Base-by-base conservation (phyloP, 2,113 vertebrate species). In the Poeciliopsis prolifica region DNA sequence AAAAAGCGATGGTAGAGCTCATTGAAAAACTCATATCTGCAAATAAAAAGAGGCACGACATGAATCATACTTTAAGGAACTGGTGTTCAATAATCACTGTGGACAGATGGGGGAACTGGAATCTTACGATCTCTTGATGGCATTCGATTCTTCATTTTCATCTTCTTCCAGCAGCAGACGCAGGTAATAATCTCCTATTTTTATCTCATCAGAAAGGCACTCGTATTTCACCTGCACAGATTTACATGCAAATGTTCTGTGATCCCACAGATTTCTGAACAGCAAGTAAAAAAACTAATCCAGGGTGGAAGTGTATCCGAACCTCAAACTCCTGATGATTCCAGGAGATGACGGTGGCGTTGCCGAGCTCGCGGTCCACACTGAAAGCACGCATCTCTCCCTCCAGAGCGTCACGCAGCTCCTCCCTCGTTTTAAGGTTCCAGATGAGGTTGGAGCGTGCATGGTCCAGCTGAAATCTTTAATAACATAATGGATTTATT, bases 321-420 rank as follows among this genome's bases (percentile, higher is more conserved):
- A 98, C 98, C 96, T 99, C 98, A 93, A 99, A 99, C 92, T 99
- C 98, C 84, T 99, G 97, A 85, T 99, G 97, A 91, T 99, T 99
- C 98, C 98, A 99, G 19, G 98, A 98, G 77, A 99, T 99, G 83
- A 98, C 94, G 61, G 87, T 97, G 87, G 95, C 91, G 68, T 92
- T 98, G 73, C 98, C 98, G 24, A 99, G 96, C 84, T 99, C 98
- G 0, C 97, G 94, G 89, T 99, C 97, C 71, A 99, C 95, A 42
- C 92, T 92, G 93, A 99, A 99, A 1, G 97, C 94, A 72, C 98
- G 95, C 97, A 99, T 98, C 90, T 99, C 98, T 61, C 95, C 96
- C 83, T 99, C 98, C 77, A 99, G 95, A 75, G 95, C 95, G 67
- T 99, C 98, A 67, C 97, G 96, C 81, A 99, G 91, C 89, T 99